phyloP scores from a whole-genome alignment of 2,113 vertebrate species.

The Gambusia holbrooki region DNA sequence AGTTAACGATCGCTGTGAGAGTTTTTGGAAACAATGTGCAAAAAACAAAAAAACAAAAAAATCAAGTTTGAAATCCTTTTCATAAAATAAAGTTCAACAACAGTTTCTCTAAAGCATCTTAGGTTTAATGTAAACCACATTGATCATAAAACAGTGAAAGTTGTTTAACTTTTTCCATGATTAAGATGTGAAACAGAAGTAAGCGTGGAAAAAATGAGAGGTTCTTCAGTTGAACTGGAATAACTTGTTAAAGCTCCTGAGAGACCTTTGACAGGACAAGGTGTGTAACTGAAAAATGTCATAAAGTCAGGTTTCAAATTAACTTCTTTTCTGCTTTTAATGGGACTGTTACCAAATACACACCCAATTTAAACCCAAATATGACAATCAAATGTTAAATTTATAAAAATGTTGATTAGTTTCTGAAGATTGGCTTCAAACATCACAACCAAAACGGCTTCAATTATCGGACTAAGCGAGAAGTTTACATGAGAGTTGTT shows the following conservation, averaged over 20 bases:
- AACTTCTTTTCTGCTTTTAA: neutral
- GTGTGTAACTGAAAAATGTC: neutral
- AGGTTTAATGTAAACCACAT: neutral
- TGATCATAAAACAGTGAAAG: neutral
- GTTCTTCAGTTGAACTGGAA: constrained; percentile 14
- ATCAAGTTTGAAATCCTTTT: neutral
- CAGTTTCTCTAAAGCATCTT: neutral
- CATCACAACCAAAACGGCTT: neutral
- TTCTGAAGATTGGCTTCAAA: constrained; percentile 1
- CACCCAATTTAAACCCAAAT: neutral
- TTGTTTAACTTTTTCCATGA: neutral
- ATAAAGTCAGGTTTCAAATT: neutral
- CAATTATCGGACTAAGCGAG: constrained; percentile 15
- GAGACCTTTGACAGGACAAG: constrained; percentile 27
- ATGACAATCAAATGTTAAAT: neutral
- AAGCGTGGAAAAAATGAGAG: neutral
- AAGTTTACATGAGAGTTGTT: constrained; percentile 29
- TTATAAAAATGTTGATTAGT: neutral
- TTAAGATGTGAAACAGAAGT: neutral
- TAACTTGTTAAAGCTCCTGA: constrained; percentile 8
- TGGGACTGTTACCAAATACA: neutral
- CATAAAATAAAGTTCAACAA: neutral
- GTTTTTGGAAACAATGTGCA: neutral
- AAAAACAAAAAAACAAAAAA: neutral
- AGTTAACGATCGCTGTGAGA: constrained; percentile 8